phyloP scores from a whole-genome alignment of 1,140 invertebrate species.

The Drosophila virilis region DNA sequence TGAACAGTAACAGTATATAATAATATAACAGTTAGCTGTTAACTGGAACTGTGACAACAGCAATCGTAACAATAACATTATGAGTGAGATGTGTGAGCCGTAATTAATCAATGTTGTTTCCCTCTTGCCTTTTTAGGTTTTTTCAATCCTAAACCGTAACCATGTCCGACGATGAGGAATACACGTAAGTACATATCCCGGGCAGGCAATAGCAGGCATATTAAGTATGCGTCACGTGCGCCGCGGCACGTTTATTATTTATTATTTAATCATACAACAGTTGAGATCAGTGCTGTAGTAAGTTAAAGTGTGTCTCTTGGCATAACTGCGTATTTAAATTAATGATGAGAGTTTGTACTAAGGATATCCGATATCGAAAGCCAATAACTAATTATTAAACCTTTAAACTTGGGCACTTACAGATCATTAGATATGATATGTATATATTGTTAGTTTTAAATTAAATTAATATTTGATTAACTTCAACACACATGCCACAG shows the following conservation, averaged over 20 bases:
- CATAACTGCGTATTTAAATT: slow-evolving; percentile 2
- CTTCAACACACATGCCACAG: slow-evolving; percentile 7
- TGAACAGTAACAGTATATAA: neutral
- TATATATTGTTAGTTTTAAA: slow-evolving; percentile 1
- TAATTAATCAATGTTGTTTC: slow-evolving; percentile 24
- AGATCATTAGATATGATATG: neutral
- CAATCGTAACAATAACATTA: slow-evolving; percentile 18
- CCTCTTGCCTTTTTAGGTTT: slow-evolving; percentile 84
- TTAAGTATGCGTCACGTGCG: slow-evolving; percentile 50
- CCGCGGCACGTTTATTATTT: neutral
- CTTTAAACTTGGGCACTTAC: neutral
- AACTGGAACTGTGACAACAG: slow-evolving; percentile 23
- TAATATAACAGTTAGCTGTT: neutral
- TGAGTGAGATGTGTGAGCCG: slow-evolving; percentile 4
- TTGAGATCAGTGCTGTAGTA: slow-evolving; percentile 18
- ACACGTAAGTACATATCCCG: slow-evolving; percentile 86
- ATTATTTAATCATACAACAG: slow-evolving; percentile 9
- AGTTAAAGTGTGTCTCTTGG: slow-evolving; percentile 9
- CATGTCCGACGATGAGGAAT: slow-evolving; percentile 91
- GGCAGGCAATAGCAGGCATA: slow-evolving; percentile 21
- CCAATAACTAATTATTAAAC: neutral
- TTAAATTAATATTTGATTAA: slow-evolving; percentile 5
- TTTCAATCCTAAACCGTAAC: slow-evolving; percentile 86
- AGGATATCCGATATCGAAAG: neutral
- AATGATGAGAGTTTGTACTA: neutral